A percentile compares a stretch with the other conserved stretches of the same genome.
Evolutionary conservation across 1,140 invertebrate genomes (phyloP).

Genomic region (Aphidius gifuensis): DNA sequence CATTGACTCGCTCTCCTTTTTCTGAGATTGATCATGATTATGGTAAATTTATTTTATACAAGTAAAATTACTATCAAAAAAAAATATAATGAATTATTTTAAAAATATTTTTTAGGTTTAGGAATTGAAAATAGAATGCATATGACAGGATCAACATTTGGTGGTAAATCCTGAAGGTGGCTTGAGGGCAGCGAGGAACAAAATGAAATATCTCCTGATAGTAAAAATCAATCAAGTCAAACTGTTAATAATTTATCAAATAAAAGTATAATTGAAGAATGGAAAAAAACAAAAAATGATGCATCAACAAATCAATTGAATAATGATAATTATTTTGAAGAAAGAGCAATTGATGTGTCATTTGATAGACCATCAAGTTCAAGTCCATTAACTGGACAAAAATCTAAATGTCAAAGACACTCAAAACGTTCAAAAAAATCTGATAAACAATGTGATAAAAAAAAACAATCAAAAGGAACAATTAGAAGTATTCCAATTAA

Average conservation of each 20-base stretch:
- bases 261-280: conserved; percentile 39
- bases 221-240: background rate
- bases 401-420: conserved; percentile 1
- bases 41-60: conserved; percentile 30
- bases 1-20: conserved; percentile 40
- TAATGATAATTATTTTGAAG: conserved; percentile 39
- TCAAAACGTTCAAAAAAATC: conserved; percentile 1
- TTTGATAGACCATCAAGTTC: conserved; percentile 20
- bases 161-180: conserved; percentile 52
- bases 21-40: conserved; percentile 46
- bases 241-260: conserved; percentile 5
- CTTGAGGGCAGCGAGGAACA: conserved; percentile 45
- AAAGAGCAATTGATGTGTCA: conserved; percentile 42
- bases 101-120: conserved; percentile 25
- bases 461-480: conserved; percentile 22
- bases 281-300: conserved; percentile 34
- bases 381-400: background rate
- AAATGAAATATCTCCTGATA: background rate
- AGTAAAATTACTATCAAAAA: background rate
- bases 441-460: conserved; percentile 18
- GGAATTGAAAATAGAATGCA: conserved; percentile 47
- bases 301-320: background rate
- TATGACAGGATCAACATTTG: conserved; percentile 45
- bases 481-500: conserved; percentile 42
- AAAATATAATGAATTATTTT: conserved; percentile 10